These are phyloP conservation scores for Phrynocephalus guinanensis DNA, from an alignment of 2,797 vertebrate species.

Conservation along the genomic window DNA sequence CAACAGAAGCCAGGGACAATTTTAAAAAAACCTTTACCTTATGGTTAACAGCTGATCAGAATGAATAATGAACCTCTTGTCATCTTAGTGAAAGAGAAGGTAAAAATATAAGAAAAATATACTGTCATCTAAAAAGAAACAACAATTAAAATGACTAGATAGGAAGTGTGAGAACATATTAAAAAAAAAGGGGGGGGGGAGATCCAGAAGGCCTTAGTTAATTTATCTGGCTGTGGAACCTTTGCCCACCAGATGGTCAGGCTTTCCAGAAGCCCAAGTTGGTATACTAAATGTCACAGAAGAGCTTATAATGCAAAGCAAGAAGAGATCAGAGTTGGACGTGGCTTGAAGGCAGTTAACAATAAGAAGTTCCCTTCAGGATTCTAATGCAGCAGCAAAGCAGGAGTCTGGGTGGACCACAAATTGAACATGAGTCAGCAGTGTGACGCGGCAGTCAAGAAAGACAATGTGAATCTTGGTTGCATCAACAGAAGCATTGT, in stretches of 20 bases:
- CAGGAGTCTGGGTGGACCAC: no score
- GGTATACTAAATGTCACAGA: no score
- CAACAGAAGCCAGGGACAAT: neutral
- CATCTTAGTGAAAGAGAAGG: constrained; percentile 7
- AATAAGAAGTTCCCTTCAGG: no score
- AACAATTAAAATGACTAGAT: neutral
- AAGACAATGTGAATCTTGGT: no score
- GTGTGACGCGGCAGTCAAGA: no score
- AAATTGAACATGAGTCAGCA: no score
- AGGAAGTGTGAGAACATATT: neutral
- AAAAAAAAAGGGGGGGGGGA: neutral
- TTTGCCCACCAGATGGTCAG: neutral
- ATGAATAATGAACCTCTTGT: neutral
- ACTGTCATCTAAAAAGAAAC: no score
- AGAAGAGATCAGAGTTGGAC: no score
- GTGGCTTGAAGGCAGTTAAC: no score
- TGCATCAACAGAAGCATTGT: no score
- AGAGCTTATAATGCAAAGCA: no score
- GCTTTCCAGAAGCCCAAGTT: neutral
- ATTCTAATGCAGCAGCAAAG: no score
- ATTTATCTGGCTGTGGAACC: neutral
- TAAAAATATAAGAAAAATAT: neutral
- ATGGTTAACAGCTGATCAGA: neutral
- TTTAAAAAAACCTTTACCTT: neutral
- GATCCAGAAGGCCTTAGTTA: neutral